These are phyloP conservation scores for Blomia tropicalis DNA, from an alignment of 2,888 invertebrate genomes.

Conservation along the genomic window DNA sequence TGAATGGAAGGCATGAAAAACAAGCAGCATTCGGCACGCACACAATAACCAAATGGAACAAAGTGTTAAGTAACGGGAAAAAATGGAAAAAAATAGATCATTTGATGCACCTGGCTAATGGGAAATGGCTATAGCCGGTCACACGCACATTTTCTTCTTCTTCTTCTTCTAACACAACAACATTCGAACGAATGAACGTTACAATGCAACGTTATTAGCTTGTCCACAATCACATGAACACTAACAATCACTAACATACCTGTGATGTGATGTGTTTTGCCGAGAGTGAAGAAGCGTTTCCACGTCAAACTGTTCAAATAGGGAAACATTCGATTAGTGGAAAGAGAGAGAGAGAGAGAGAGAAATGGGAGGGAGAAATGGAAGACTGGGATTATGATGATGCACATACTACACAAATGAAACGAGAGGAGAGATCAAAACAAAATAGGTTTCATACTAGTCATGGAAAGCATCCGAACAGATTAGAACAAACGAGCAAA, in stretches of 20 bases:
- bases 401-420: background rate
- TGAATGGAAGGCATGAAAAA: too few relatives aligned
- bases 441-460: background rate
- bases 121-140: too few relatives aligned
- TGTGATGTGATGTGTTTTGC: background rate
- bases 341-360: conserved; percentile 5
- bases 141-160: too few relatives aligned
- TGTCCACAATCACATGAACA: background rate
- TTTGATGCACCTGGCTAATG: too few relatives aligned
- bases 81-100: too few relatives aligned
- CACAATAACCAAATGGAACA: too few relatives aligned
- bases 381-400: background rate
- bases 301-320: conserved; percentile 6
- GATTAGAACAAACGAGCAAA: too few relatives aligned
- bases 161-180: too few relatives aligned
- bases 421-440: conserved; percentile 1
- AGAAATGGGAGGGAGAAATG: background rate
- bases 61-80: too few relatives aligned
- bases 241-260: background rate
- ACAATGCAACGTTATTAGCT: too few relatives aligned
- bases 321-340: conserved; percentile 6
- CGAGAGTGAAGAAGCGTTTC: background rate
- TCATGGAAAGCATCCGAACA: background rate
- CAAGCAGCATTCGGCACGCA: too few relatives aligned
- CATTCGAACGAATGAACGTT: too few relatives aligned